Conservation (phyloP, 2,113 vertebrate genomes). For the Engystomops pustulosus region DNA sequence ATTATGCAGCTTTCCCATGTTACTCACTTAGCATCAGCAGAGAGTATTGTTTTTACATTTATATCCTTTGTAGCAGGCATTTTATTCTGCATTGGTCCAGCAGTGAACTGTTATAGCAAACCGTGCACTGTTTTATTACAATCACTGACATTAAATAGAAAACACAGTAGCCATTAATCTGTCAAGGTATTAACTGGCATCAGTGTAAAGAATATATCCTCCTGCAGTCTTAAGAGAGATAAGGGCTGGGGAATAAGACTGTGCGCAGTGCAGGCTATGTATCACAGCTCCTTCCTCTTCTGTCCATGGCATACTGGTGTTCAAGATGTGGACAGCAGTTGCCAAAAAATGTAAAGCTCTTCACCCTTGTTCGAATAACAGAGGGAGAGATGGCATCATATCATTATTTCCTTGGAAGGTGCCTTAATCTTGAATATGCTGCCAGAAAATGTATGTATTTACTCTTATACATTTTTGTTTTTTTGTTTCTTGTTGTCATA, state of each 20-base stretch:
- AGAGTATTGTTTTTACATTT: neutral
- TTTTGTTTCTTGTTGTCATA: too few relatives aligned
- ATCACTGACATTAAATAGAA: conserved; percentile 64
- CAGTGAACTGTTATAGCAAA: neutral
- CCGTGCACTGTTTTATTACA: neutral
- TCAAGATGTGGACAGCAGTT: conserved; percentile 71
- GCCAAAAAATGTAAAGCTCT: conserved; percentile 66
- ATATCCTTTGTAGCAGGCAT: neutral
- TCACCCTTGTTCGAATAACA: conserved; percentile 80
- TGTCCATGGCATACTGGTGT: conserved; percentile 69
- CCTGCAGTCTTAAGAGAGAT: conserved; percentile 75
- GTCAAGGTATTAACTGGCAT: conserved; percentile 68
- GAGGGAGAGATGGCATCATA: conserved; percentile 88
- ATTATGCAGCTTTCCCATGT: too few relatives aligned
- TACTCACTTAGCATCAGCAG: neutral
- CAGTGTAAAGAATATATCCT: conserved; percentile 68
- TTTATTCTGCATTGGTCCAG: neutral
- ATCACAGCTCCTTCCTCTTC: conserved; percentile 46
- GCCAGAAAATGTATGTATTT: conserved; percentile 78
- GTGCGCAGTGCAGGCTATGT: conserved; percentile 60
- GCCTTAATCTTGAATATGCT: conserved; percentile 72
- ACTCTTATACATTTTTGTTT: too few relatives aligned
- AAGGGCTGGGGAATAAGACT: conserved; percentile 68
- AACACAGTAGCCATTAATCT: conserved; percentile 68
- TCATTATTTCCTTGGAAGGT: conserved; percentile 79